Evolutionary conservation across 2,113 vertebrate genomes (phyloP).

Genomic region (Marmota flaviventris): DNA sequence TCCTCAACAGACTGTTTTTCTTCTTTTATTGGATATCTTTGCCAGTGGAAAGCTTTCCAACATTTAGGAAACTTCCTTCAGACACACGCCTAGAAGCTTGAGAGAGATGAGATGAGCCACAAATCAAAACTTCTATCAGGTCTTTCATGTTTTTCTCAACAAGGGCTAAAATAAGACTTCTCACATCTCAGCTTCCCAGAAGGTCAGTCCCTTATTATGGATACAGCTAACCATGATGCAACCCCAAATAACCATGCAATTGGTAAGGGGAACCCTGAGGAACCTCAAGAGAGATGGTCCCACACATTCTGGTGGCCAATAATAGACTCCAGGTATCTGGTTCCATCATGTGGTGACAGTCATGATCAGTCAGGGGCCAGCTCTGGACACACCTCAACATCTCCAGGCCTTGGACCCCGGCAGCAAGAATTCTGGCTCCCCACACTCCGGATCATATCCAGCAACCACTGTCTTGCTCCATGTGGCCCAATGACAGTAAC

Average conservation of each 20-base stretch:
- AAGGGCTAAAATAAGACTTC: neutral
- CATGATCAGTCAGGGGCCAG: neutral
- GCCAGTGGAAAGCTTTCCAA: neutral
- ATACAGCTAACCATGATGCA: neutral
- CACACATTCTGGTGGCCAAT: neutral
- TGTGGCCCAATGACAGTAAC: accelerated
- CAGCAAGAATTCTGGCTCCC: accelerated
- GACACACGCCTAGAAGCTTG: neutral
- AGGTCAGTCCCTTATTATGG: neutral
- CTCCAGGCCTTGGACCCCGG: neutral
- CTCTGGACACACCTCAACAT: neutral
- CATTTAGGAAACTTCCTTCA: neutral
- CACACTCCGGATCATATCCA: accelerated
- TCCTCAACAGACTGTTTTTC: neutral
- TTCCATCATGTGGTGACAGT: accelerated
- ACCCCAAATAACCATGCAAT: neutral
- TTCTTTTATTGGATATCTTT: neutral
- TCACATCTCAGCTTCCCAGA: neutral
- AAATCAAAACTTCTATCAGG: neutral
- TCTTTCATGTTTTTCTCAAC: neutral
- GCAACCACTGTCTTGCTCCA: neutral
- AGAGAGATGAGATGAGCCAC: neutral
- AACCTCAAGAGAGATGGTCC: neutral
- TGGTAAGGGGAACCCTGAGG: neutral
- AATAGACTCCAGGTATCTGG: accelerated